These are phyloP conservation scores for Strongylocentrotus purpuratus DNA, from an alignment of 35 echinoderm and acorn worm species.

Conservation along the genomic window DNA sequence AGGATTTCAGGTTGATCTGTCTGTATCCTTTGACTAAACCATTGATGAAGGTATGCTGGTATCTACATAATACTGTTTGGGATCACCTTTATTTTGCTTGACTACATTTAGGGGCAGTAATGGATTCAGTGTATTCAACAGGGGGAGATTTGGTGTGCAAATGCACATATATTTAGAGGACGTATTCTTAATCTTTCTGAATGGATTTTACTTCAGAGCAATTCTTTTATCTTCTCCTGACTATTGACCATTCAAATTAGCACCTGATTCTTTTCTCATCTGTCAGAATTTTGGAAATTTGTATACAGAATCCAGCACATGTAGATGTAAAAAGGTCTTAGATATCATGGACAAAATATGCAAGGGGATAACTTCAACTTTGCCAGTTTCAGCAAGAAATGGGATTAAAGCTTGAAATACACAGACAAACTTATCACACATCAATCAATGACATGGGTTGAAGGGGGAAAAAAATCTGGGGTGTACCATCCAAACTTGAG, in stretches of 20 bases:
- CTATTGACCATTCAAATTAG: too few relatives aligned
- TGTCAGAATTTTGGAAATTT: neutral
- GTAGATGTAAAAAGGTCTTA: neutral
- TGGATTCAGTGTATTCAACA: too few relatives aligned
- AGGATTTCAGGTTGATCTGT: neutral
- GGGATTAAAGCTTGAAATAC: neutral
- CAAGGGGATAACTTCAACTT: neutral
- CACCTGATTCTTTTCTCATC: neutral
- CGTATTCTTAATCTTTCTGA: too few relatives aligned
- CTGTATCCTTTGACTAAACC: too few relatives aligned
- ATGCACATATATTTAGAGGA: too few relatives aligned
- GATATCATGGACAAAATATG: neutral
- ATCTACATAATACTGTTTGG: too few relatives aligned
- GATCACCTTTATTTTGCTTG: too few relatives aligned
- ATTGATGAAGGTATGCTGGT: too few relatives aligned
- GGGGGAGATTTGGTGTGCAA: too few relatives aligned
- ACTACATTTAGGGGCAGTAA: too few relatives aligned
- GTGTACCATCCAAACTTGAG: neutral
- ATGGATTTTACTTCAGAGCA: neutral
- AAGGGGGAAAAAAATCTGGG: neutral
- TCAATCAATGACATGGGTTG: neutral
- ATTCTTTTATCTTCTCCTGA: too few relatives aligned
- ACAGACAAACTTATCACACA: neutral
- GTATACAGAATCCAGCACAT: slow-evolving; percentile 46
- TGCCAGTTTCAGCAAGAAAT: neutral